Conservation (phyloP, 2,888 invertebrate species). For the Lasioglossum morio region DNA sequence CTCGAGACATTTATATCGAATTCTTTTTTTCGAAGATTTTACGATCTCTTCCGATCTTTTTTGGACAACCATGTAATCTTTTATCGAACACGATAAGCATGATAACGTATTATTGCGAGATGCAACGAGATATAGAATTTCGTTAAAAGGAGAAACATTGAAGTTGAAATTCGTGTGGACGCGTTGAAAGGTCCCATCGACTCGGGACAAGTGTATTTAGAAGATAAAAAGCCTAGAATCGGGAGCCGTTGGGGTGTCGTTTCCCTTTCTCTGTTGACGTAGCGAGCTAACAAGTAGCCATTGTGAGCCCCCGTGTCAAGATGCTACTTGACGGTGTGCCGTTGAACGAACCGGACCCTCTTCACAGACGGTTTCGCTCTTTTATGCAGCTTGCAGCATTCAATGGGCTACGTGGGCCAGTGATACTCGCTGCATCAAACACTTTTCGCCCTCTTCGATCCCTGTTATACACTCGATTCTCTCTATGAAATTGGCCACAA, state of each 20-base stretch:
- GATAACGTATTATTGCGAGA: too few species aligned
- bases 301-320: slow-evolving; percentile 81
- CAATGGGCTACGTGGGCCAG: slow-evolving; percentile 17
- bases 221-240: slow-evolving; percentile 49
- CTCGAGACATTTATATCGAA: too few species aligned
- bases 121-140: not conserved
- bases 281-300: slow-evolving; percentile 80
- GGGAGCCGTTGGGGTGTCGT: slow-evolving; percentile 50
- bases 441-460: not conserved
- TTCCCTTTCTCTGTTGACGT: slow-evolving; percentile 71
- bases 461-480: not conserved
- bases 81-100: too few species aligned
- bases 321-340: slow-evolving; percentile 79
- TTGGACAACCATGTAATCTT: too few species aligned
- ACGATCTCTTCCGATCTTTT: too few species aligned
- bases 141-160: not conserved
- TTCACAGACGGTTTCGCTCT: slow-evolving; percentile 56
- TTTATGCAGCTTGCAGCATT: slow-evolving; percentile 39
- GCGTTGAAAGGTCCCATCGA: not conserved
- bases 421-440: slow-evolving; percentile 26
- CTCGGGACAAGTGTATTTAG: slow-evolving; percentile 46
- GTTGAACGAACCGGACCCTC: slow-evolving; percentile 59
- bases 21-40: too few species aligned
- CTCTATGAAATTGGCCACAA: slow-evolving; percentile 7
- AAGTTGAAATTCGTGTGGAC: not conserved